Evolutionary conservation across 2,797 vertebrate genomes (phyloP).

Genomic region (Dallia pectoralis): DNA sequence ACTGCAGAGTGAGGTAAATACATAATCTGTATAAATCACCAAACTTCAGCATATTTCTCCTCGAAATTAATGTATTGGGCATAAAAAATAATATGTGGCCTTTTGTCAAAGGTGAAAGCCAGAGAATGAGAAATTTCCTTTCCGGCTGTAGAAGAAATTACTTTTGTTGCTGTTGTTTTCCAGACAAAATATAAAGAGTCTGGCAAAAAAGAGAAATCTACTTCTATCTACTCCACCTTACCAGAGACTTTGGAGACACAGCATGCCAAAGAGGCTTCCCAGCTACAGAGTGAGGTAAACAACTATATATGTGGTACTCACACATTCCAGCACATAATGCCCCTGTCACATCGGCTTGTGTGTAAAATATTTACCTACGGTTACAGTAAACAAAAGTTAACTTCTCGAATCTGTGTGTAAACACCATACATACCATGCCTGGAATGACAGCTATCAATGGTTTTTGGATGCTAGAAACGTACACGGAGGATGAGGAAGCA

Average conservation of each 20-base stretch:
- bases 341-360: too few relatives aligned
- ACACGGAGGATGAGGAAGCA: too few relatives aligned
- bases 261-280: constrained; percentile 74
- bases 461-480: too few relatives aligned
- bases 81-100: not conserved
- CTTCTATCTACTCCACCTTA: constrained; percentile 75
- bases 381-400: too few relatives aligned
- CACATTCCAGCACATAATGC: too few relatives aligned
- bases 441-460: too few relatives aligned
- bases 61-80: not conserved
- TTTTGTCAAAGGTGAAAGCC: not conserved
- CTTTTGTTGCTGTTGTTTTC: not conserved
- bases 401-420: too few relatives aligned
- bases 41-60: not conserved
- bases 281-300: constrained; percentile 74
- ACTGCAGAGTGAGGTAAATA: constrained; percentile 29
- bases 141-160: not conserved
- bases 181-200: constrained; percentile 75
- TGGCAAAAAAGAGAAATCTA: constrained; percentile 68
- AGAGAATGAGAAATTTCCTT: not conserved
- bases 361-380: too few relatives aligned
- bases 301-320: too few relatives aligned
- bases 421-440: too few relatives aligned
- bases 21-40: not conserved
- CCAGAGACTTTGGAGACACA: constrained; percentile 80